A percentile compares a stretch with the other conserved stretches of the same genome.
Conservation (phyloP, 2,797 vertebrate genomes). For the Simalia tracyae region DNA sequence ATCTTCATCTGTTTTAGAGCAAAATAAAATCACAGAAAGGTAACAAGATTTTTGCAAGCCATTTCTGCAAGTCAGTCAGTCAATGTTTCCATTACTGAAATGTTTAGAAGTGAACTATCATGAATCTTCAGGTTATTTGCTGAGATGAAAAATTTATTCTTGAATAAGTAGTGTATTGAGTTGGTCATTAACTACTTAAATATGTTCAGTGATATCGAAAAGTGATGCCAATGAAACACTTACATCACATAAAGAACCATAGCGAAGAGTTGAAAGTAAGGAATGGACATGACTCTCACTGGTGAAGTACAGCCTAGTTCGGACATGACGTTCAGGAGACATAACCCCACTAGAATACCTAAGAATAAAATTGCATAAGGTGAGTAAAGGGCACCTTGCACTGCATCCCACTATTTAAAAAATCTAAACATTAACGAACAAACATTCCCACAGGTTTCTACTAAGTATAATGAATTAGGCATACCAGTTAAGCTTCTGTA, state of each 20-base stretch:
- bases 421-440: background rate
- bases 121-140: background rate
- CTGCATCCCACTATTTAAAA: background rate
- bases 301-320: constrained; percentile 88
- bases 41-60: background rate
- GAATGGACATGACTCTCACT: constrained; percentile 91
- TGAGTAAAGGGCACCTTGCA: background rate
- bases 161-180: background rate
- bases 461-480: background rate
- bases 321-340: constrained; percentile 89
- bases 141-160: background rate
- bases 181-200: background rate
- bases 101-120: background rate
- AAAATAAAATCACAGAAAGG: background rate
- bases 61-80: background rate
- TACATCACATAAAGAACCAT: constrained; percentile 87
- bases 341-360: constrained; percentile 90
- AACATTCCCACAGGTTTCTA: background rate
- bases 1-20: background rate
- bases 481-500: background rate
- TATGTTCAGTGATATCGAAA: background rate
- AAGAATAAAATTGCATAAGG: constrained; percentile 33
- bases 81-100: constrained; percentile 14
- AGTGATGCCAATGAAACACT: constrained; percentile 53
- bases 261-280: constrained; percentile 84